Evolutionary conservation across 2,113 vertebrate genomes (phyloP).

Genomic region (Peromyscus maniculatus): DNA sequence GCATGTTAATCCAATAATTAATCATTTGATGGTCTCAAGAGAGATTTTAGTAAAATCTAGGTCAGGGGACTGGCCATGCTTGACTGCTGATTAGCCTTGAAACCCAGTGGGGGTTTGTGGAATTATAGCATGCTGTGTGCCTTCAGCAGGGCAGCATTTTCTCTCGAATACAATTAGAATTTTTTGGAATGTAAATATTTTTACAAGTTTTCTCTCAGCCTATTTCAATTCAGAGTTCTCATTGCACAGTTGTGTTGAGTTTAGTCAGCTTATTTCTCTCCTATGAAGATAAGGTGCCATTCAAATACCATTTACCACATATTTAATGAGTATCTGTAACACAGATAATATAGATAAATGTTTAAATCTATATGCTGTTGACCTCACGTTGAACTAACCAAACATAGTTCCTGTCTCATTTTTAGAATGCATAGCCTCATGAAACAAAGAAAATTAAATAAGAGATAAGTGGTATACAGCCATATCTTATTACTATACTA

Average conservation of each 20-base stretch:
- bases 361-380: slow-evolving; percentile 5
- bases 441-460: slow-evolving; percentile 20
- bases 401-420: neutral
- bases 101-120: neutral
- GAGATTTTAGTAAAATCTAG: slow-evolving; percentile 72
- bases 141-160: neutral
- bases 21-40: slow-evolving; percentile 61
- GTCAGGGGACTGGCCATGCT: slow-evolving; percentile 42
- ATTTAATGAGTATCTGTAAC: neutral
- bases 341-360: neutral
- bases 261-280: slow-evolving; percentile 10
- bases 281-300: slow-evolving; percentile 28
- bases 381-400: slow-evolving; percentile 39
- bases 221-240: slow-evolving; percentile 39
- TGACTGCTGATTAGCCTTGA: slow-evolving; percentile 64
- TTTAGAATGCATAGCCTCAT: slow-evolving; percentile 40
- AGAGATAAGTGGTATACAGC: slow-evolving; percentile 7
- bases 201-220: neutral
- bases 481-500: neutral
- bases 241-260: neutral
- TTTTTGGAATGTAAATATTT: neutral
- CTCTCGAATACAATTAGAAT: neutral
- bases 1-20: slow-evolving; percentile 67
- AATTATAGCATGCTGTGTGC: slow-evolving; percentile 50
- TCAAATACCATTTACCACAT: neutral